Conservation (phyloP, 2,888 invertebrate genomes). For the Bimastos eiseni region DNA sequence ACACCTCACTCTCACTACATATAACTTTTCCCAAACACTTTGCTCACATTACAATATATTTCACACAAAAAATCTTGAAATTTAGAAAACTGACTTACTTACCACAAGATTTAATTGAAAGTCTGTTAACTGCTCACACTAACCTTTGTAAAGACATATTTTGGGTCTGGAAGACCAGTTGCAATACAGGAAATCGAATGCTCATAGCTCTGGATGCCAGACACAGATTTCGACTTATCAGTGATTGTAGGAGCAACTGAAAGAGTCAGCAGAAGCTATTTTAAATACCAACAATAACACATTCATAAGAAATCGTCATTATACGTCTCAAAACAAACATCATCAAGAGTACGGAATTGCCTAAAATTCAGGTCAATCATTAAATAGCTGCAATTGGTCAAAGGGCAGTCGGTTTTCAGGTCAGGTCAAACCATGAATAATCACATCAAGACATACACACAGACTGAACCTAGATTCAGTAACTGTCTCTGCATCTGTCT, state of each 20-base stretch:
- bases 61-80: neutral
- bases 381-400: too few species aligned
- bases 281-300: neutral
- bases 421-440: too few species aligned
- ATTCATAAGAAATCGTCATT: neutral
- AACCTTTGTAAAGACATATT: slow-evolving; percentile 44
- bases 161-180: slow-evolving; percentile 41
- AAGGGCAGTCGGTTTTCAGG: too few species aligned
- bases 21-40: neutral
- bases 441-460: too few species aligned
- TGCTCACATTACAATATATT: neutral
- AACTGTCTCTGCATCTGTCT: too few species aligned
- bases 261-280: neutral
- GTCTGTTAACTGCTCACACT: neutral
- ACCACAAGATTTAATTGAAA: neutral
- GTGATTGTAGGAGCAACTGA: slow-evolving; percentile 41
- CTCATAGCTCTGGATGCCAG: slow-evolving; percentile 42
- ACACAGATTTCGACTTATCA: neutral
- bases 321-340: neutral
- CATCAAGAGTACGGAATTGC: neutral
- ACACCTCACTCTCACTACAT: neutral
- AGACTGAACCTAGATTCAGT: too few species aligned
- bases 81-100: neutral
- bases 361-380: neutral
- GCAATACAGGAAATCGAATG: slow-evolving; percentile 40